Conservation (phyloP, 2,797 vertebrate genomes). For the Ciconia nigra region DNA sequence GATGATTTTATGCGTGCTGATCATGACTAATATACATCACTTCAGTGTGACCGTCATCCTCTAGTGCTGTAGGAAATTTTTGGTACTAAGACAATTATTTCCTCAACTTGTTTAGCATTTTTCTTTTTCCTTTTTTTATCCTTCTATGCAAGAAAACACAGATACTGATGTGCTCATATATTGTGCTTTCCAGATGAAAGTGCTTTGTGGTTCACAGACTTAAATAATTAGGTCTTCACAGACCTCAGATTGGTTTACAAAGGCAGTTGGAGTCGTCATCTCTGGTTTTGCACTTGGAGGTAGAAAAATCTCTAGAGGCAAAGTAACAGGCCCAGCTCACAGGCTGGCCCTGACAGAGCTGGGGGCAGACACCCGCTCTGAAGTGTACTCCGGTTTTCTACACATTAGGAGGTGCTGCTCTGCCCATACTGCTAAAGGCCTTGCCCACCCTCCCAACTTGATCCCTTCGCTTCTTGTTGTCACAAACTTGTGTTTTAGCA, state of each 20-base stretch:
- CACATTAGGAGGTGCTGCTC: background rate
- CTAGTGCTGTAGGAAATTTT: background rate
- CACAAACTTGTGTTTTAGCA: background rate
- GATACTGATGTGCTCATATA: background rate
- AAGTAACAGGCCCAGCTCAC: background rate
- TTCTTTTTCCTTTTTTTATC: background rate
- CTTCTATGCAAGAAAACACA: background rate
- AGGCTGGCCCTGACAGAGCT: background rate
- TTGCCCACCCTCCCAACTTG: fast-evolving
- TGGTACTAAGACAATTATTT: background rate
- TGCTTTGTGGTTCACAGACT: background rate
- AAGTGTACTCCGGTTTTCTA: background rate
- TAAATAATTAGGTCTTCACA: background rate
- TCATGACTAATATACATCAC: background rate
- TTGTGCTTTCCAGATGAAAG: constrained; percentile 13
- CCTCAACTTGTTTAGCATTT: constrained; percentile 1
- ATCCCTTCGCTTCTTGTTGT: background rate
- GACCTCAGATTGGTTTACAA: background rate
- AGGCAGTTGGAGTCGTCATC: background rate
- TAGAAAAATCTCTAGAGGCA: background rate
- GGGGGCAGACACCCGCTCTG: background rate
- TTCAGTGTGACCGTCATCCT: background rate
- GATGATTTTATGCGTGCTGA: background rate
- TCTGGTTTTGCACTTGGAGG: background rate
- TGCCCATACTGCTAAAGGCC: background rate